These are phyloP conservation scores for Sinhomidia bicolor DNA, from an alignment of 2,888 invertebrate genomes.

Conservation along the genomic window DNA sequence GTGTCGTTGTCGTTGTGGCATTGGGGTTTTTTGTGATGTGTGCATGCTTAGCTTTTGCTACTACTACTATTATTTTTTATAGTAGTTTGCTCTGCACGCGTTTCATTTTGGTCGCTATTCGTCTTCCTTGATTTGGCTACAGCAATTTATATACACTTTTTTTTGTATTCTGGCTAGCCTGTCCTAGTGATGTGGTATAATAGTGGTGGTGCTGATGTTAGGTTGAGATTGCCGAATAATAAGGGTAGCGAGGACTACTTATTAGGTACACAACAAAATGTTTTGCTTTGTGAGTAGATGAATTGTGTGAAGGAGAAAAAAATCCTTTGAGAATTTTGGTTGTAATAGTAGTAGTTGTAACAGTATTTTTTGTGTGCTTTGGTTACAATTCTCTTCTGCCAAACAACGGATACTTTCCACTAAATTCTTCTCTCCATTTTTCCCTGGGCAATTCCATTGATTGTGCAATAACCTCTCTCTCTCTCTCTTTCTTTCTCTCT, in stretches of 20 bases:
- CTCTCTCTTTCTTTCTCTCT: no score
- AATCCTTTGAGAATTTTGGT: constrained; percentile 1
- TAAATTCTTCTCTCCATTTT: constrained; percentile 1
- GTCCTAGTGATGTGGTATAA: background rate
- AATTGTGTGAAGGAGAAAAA: constrained; percentile 25
- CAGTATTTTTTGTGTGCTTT: background rate
- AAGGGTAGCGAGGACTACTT: no score
- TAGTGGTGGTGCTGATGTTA: background rate
- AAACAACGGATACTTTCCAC: background rate
- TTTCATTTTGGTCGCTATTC: background rate
- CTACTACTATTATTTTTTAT: no score
- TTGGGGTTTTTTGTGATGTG: background rate
- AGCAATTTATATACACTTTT: background rate
- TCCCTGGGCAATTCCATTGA: constrained; percentile 32
- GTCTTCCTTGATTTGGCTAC: background rate
- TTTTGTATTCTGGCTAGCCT: background rate
- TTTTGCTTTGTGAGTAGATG: constrained; percentile 14
- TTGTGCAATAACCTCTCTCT: constrained; percentile 7
- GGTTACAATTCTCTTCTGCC: constrained; percentile 32
- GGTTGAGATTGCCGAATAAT: background rate
- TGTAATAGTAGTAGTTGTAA: no score
- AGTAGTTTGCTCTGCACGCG: background rate
- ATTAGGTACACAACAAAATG: no score
- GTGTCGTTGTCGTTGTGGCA: background rate
- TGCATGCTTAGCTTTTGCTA: background rate